Percentiles rank a stretch among this genome's conserved stretches.
These are phyloP conservation scores for Lasioglossum morio DNA, from an alignment of 2,888 invertebrate genomes.

Conservation along the genomic window DNA sequence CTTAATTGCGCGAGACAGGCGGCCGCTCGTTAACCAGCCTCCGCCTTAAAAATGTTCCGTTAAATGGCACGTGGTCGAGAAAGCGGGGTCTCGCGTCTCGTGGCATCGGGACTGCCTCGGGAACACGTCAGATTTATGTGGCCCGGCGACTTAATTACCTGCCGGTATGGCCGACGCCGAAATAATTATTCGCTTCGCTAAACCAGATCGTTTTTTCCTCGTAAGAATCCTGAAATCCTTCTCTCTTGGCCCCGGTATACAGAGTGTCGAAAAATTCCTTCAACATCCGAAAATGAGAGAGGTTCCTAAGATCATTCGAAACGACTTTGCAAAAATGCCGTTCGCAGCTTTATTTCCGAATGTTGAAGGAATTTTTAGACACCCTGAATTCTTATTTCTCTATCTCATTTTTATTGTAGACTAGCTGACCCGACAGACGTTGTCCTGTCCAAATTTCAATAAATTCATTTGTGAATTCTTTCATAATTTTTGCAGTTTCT, in stretches of 20 bases:
- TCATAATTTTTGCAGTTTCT: too few species aligned
- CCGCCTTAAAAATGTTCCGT: conserved; percentile 68
- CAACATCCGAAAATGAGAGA: too few species aligned
- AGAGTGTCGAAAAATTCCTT: too few species aligned
- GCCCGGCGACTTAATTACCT: conserved; percentile 72
- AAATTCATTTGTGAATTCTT: too few species aligned
- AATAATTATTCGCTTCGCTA: conserved; percentile 66
- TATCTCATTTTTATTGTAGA: too few species aligned
- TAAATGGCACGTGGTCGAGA: conserved; percentile 68
- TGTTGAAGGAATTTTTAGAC: too few species aligned
- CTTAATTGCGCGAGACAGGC: conserved; percentile 66
- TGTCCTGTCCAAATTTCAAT: too few species aligned
- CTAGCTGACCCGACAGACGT: too few species aligned
- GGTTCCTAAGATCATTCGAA: too few species aligned
- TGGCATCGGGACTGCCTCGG: conserved; percentile 39
- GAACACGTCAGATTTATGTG: conserved; percentile 73
- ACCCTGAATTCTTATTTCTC: too few species aligned
- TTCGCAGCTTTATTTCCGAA: too few species aligned
- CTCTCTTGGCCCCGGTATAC: neutral
- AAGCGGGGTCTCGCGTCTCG: conserved; percentile 8
- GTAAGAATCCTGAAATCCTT: neutral
- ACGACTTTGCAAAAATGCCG: too few species aligned
- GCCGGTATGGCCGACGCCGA: conserved; percentile 57
- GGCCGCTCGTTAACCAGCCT: conserved; percentile 60
- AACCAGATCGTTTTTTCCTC: conserved; percentile 14